Percentiles rank a stretch among this genome's conserved stretches.
phyloP scores from a whole-genome alignment of 2,113 vertebrate species.

The Panthera leo region DNA sequence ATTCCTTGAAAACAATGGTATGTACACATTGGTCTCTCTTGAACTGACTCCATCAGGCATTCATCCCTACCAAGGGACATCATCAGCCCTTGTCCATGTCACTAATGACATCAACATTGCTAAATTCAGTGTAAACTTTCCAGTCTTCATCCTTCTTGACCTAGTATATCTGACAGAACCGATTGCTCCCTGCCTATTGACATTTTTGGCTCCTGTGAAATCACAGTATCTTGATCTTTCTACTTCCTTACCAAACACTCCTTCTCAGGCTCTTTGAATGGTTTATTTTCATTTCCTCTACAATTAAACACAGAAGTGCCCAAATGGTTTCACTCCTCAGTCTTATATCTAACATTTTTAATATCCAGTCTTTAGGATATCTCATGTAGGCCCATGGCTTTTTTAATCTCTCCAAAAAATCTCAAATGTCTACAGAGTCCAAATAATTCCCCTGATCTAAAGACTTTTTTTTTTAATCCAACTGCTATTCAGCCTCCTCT shows the following conservation, averaged over 20 bases:
- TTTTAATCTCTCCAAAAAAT: not conserved
- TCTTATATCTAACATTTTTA: not conserved
- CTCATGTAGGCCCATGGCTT: not conserved
- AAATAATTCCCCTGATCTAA: not conserved
- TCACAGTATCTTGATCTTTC: not conserved
- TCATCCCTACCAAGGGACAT: not conserved
- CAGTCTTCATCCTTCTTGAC: not conserved
- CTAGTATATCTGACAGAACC: not conserved
- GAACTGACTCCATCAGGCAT: not conserved
- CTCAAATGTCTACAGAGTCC: not conserved
- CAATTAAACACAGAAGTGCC: not conserved
- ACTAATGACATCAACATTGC: not conserved
- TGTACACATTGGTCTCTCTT: not conserved
- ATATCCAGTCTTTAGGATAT: not conserved
- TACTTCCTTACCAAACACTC: not conserved
- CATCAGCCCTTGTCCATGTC: no score
- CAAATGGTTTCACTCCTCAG: not conserved
- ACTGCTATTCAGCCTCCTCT: not conserved
- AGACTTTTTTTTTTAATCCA: not conserved
- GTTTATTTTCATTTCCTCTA: not conserved
- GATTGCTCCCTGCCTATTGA: not conserved
- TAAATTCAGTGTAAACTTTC: not conserved
- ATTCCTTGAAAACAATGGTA: not conserved
- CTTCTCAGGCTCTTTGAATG: not conserved
- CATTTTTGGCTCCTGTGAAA: not conserved